Percentiles rank a stretch among this genome's conserved stretches.
phyloP scores from a whole-genome alignment of 2,888 invertebrate species.

The Agelastica alni region DNA sequence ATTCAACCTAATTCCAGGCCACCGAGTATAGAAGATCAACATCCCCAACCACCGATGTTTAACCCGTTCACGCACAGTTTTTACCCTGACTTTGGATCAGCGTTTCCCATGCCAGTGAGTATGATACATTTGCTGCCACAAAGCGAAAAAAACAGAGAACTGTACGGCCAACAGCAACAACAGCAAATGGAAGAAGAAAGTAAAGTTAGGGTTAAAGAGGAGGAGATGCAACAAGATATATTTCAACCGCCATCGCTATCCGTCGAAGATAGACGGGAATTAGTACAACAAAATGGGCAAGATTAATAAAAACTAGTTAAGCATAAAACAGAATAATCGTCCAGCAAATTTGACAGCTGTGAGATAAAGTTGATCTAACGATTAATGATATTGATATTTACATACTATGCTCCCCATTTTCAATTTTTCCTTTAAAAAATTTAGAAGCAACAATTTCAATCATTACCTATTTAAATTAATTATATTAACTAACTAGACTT shows the following conservation, averaged over 20 bases:
- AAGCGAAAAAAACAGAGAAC: constrained; percentile 72
- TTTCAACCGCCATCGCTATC: constrained; percentile 62
- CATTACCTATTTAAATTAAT: too few relatives aligned
- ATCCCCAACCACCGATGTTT: constrained; percentile 66
- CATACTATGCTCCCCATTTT: not conserved
- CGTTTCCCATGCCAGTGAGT: constrained; percentile 81
- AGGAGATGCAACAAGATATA: constrained; percentile 49
- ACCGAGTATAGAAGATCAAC: constrained; percentile 64
- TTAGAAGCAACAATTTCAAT: too few relatives aligned
- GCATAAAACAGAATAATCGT: constrained; percentile 25
- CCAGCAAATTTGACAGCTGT: constrained; percentile 18
- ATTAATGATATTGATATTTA: not conserved
- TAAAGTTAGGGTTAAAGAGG: constrained; percentile 44
- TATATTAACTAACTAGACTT: too few relatives aligned
- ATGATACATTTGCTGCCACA: constrained; percentile 85
- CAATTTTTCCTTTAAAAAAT: too few relatives aligned
- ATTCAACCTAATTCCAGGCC: constrained; percentile 59
- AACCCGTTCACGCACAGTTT: constrained; percentile 80
- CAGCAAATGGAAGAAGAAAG: constrained; percentile 65
- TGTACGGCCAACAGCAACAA: constrained; percentile 68
- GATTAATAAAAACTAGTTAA: constrained; percentile 61
- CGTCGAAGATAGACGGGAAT: constrained; percentile 66
- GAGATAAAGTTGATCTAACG: constrained; percentile 1
- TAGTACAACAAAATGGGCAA: constrained; percentile 79
- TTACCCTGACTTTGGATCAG: constrained; percentile 79